Evolutionary conservation across 2,797 vertebrate species (phyloP).

Genomic region (Oreochromis mossambicus): DNA sequence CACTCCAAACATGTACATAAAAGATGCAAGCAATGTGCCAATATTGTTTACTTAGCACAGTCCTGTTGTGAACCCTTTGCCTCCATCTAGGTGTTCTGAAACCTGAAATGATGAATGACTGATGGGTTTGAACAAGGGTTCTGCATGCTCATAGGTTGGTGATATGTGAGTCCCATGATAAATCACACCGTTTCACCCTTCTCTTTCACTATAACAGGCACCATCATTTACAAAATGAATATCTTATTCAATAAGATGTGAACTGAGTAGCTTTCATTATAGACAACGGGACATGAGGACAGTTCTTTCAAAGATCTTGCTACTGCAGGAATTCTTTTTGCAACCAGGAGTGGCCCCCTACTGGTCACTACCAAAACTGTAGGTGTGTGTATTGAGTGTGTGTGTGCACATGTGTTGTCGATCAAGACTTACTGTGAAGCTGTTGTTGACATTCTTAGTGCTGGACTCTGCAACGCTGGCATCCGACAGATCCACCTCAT

Average conservation of each 20-base stretch:
- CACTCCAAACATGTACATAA: background rate
- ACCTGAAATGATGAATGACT: background rate
- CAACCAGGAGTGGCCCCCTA: background rate
- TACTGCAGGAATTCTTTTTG: background rate
- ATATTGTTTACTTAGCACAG: background rate
- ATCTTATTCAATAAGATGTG: background rate
- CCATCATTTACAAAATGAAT: background rate
- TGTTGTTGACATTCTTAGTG: conserved; percentile 99
- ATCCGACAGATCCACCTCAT: conserved; percentile 98
- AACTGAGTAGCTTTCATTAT: background rate
- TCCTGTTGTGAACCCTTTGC: background rate
- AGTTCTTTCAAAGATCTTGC: background rate
- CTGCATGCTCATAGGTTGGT: background rate
- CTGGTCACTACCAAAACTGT: background rate
- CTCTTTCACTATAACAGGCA: background rate
- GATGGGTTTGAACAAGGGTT: background rate
- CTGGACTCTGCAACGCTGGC: conserved; percentile 98
- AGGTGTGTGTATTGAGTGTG: background rate
- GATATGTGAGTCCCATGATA: background rate
- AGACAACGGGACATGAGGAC: background rate
- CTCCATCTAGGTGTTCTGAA: background rate
- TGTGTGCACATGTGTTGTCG: background rate
- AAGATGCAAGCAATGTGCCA: background rate
- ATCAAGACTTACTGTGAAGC: conserved; percentile 89
- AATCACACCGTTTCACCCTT: background rate